Evolutionary conservation across 2,888 invertebrate species (phyloP).

Genomic region (Drosophila histrio): DNA sequence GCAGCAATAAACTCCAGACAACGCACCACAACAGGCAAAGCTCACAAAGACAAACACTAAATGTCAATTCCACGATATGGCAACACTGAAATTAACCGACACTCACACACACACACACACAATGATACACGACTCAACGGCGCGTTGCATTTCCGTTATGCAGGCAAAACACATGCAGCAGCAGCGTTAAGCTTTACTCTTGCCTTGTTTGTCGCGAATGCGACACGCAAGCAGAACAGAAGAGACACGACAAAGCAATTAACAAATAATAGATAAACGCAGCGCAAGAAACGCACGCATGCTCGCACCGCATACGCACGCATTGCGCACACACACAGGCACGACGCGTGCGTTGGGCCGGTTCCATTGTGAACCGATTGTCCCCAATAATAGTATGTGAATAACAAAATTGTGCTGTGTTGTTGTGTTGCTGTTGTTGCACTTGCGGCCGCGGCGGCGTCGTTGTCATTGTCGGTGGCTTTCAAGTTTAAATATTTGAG

Average conservation of each 20-base stretch:
- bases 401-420: slow-evolving; percentile 27
- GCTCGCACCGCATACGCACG: slow-evolving; percentile 13
- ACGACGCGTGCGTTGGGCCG: not conserved
- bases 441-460: slow-evolving; percentile 22
- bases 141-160: slow-evolving; percentile 12
- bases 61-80: slow-evolving; percentile 3
- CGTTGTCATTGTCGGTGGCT: slow-evolving; percentile 12
- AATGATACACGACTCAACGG: not conserved
- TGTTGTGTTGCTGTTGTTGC: slow-evolving; percentile 84
- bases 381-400: not conserved
- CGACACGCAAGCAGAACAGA: slow-evolving; percentile 1
- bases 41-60: not conserved
- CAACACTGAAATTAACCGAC: slow-evolving; percentile 10
- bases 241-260: slow-evolving; percentile 5
- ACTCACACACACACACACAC: slow-evolving; percentile 8
- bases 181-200: slow-evolving; percentile 8
- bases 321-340: slow-evolving; percentile 30
- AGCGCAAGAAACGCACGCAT: slow-evolving; percentile 1
- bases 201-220: slow-evolving; percentile 12
- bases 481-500: not conserved
- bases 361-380: slow-evolving; percentile 8
- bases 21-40: not conserved
- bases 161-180: slow-evolving; percentile 22
- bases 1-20: slow-evolving; percentile 3
- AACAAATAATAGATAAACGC: slow-evolving; percentile 2